phyloP scores from a whole-genome alignment of 2,797 vertebrate genomes.

The Enteromius afrohamiltoni region DNA sequence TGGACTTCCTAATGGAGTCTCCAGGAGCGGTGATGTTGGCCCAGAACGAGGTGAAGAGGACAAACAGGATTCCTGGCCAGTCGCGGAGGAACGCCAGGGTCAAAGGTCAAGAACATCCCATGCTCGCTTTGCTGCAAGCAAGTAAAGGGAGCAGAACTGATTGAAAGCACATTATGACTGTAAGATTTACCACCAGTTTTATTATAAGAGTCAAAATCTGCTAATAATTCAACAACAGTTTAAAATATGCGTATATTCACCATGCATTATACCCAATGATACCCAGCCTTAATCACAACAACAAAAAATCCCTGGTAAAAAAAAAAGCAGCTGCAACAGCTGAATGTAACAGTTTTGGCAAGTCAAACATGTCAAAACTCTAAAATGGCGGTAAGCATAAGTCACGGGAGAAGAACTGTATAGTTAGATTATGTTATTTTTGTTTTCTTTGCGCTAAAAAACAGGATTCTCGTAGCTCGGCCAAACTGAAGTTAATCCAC shows the following conservation, averaged over 20 bases:
- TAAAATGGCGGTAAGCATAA: too few species aligned
- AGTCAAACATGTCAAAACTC: background rate
- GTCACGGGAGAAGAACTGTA: too few species aligned
- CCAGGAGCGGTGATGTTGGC: constrained; percentile 66
- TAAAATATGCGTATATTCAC: background rate
- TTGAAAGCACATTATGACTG: background rate
- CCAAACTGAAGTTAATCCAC: too few species aligned
- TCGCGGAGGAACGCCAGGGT: constrained; percentile 45
- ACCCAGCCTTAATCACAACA: background rate
- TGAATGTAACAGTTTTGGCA: background rate
- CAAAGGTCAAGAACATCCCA: constrained; percentile 59
- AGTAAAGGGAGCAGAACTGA: constrained; percentile 30
- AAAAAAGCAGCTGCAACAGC: background rate
- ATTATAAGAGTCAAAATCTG: background rate
- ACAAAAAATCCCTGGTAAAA: background rate
- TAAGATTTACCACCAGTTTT: constrained; percentile 25
- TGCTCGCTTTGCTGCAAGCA: constrained; percentile 56
- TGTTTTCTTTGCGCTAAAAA: too few species aligned
- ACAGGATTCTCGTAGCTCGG: too few species aligned
- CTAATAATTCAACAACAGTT: background rate
- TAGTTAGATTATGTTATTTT: too few species aligned
- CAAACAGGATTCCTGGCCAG: constrained; percentile 66
- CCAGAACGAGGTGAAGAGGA: constrained; percentile 60
- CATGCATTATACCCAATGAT: background rate
- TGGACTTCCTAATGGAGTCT: constrained; percentile 78